Percentiles rank a stretch among this genome's conserved stretches.
Conservation (phyloP, 2,113 vertebrate species). For the Aythya baeri region DNA sequence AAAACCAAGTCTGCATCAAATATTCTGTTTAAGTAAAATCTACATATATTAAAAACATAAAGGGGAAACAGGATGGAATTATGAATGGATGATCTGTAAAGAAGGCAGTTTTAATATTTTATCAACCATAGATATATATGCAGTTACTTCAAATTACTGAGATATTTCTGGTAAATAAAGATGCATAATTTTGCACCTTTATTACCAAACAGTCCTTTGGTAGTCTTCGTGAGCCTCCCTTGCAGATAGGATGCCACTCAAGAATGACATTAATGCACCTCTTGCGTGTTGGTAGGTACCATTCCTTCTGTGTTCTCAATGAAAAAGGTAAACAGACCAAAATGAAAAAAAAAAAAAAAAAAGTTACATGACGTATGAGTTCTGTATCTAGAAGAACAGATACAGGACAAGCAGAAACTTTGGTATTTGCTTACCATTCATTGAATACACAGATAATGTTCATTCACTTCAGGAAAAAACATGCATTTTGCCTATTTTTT, state of each 20-base stretch:
- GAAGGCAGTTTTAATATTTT: background rate
- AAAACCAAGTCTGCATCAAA: background rate
- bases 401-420: background rate
- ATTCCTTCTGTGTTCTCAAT: background rate
- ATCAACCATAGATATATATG: background rate
- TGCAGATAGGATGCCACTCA: background rate
- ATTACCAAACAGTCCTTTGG: background rate
- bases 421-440: background rate
- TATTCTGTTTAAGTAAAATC: background rate
- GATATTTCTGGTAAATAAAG: background rate
- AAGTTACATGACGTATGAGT: rapidly evolving
- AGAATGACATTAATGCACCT: background rate
- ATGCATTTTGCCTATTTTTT: background rate
- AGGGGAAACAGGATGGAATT: background rate
- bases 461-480: background rate
- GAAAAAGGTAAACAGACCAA: background rate
- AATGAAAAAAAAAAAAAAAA: background rate
- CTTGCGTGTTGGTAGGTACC: background rate
- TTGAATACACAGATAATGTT: background rate
- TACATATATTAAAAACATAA: background rate
- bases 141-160: background rate
- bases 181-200: background rate
- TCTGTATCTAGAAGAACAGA: background rate
- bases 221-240: background rate
- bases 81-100: background rate